Evolutionary conservation across 2,113 vertebrate species (phyloP), one percentile per base, ranked within the genome.

Genomic region (Carassius carassius): DNA sequence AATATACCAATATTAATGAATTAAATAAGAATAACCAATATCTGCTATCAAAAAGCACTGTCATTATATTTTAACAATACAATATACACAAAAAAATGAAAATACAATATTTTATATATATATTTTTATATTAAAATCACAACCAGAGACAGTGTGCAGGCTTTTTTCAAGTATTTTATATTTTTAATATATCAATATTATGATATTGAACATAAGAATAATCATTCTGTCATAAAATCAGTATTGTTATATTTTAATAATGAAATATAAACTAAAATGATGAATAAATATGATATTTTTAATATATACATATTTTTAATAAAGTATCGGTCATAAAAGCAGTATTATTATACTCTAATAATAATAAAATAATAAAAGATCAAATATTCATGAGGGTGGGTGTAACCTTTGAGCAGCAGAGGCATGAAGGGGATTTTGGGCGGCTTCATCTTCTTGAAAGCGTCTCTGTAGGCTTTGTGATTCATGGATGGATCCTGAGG

Each of bases 381-480:
- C 29, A 5, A 37, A 44, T 44, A 44, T 47, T 12, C 3, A 3
- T 19, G 78, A 63, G 63, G 77, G 44, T n/a, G 13, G 6, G 32
- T 13, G 0, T 29, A 94, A 99, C 98, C 98, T 97, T 99, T 99
- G 84, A 99, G 94, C 82, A 99, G 92, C 88, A 99, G 95, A 67
- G 98, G 98, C 97, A 99, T 99, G 91, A 99, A 99, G 63, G 98
- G 98, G 72, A 99, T 99, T 93, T 99, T 99, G 0, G 98, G 98
- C 56, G 98, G 96, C 91, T 99, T 98, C 97, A 99, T 99, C 91
- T 96, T 97, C 94, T 97, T 99, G 93, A 99, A 99, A 49, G 97
- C 93, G 87, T 99, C 97, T 92, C 98, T 95, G 89, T 99, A 99
- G 89, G 97, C 98, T 95, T 99, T 99, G 94, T 99, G 98, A 91